A percentile compares a stretch with the other conserved stretches of the same genome.
These are phyloP conservation scores for Aurelia sp. DNA, from an alignment of 30 jellyfish, hydroid and myxozoan species.

Conservation along the genomic window DNA sequence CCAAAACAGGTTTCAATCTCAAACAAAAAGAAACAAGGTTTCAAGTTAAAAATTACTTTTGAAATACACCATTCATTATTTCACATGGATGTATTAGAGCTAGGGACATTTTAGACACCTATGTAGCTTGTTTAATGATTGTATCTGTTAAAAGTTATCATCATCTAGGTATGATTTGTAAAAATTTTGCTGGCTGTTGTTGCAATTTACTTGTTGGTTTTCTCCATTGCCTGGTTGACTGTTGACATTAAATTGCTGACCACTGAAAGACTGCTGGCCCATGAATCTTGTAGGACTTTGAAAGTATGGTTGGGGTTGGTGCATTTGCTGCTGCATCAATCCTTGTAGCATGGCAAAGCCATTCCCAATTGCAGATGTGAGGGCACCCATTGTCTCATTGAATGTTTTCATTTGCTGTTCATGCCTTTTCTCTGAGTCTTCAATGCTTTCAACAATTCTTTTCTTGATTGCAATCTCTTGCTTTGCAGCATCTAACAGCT, in stretches of 20 bases:
- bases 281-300: conserved; percentile 11
- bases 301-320: conserved; percentile 19
- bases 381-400: conserved; percentile 26
- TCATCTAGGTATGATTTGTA: conserved; percentile 17
- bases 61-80: too few species aligned
- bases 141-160: conserved; percentile 1
- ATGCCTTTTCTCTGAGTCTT: conserved; percentile 13
- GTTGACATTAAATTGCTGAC: conserved; percentile 4
- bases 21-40: too few species aligned
- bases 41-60: too few species aligned
- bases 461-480: conserved; percentile 18
- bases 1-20: too few species aligned
- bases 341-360: conserved; percentile 32
- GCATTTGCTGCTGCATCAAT: conserved; percentile 44
- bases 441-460: conserved; percentile 20
- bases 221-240: conserved; percentile 5
- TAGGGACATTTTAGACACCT: too few species aligned
- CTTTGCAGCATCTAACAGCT: conserved; percentile 13
- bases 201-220: conserved; percentile 2
- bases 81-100: too few species aligned
- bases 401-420: conserved; percentile 20
- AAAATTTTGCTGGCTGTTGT: conserved; percentile 10
- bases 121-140: background rate
- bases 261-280: conserved; percentile 20
- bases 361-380: conserved; percentile 18